Conservation (phyloP, 2,888 invertebrate species). For the Teinopalpus imperialis region DNA sequence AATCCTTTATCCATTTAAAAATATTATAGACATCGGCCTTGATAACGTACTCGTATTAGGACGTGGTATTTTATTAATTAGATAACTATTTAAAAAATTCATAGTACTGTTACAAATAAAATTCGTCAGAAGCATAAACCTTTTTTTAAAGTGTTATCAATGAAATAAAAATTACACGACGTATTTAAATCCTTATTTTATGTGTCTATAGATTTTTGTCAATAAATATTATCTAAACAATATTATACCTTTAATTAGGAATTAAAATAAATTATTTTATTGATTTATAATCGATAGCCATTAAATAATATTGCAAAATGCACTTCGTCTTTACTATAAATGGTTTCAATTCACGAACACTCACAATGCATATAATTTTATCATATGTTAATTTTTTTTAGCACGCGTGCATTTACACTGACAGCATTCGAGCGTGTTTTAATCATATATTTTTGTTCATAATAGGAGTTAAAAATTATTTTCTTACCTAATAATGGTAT, state of each 20-base stretch:
- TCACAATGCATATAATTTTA: constrained; percentile 3
- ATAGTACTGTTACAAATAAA: constrained; percentile 8
- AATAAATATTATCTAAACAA: neutral
- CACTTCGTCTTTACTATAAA: neutral
- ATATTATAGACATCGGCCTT: constrained; percentile 8
- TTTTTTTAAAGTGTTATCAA: too few species aligned
- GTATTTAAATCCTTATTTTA: too few species aligned
- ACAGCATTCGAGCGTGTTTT: constrained; percentile 70
- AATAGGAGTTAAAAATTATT: constrained; percentile 69
- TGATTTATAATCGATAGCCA: neutral
- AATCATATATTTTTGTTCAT: constrained; percentile 55
- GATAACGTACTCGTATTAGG: constrained; percentile 10
- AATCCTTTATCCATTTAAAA: constrained; percentile 1
- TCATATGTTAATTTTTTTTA: constrained; percentile 42
- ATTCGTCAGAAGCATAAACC: constrained; percentile 5
- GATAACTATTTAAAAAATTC: constrained; percentile 7
- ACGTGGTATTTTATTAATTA: constrained; percentile 10
- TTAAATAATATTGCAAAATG: neutral
- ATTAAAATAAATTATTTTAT: constrained; percentile 5
- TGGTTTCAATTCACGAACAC: constrained; percentile 6
- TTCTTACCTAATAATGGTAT: constrained; percentile 45
- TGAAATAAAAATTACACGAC: too few species aligned
- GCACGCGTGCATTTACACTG: constrained; percentile 77
- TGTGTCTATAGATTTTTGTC: neutral
- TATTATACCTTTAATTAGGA: neutral